Evolutionary conservation across 2,888 invertebrate genomes (phyloP), one percentile per base, ranked within the genome.

Genomic region (Drosophila tripunctata): DNA sequence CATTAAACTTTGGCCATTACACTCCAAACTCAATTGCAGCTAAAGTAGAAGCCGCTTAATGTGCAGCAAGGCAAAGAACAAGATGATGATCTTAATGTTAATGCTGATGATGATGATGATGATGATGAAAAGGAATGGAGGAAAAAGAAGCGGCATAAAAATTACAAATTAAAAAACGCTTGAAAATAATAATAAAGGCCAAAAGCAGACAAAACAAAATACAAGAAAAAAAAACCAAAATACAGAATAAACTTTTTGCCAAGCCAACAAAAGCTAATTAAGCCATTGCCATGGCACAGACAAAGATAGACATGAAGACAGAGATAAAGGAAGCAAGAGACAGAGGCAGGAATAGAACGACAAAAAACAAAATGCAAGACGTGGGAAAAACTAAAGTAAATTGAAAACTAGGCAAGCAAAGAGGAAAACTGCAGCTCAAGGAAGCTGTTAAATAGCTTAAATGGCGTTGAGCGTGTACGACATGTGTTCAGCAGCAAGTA

Each of bases 201-300:
- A 75, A 65, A 66, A 63, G 38, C 52, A 74, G 78, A 50, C 61
- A 35, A 61, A 45, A 60, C 47, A 57, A 50, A 55, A 47, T 27
- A 47, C 15, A 3, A 27, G 12, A 41, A 31, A 14, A 12, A 24
- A 55, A 36, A 31, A 30, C n/a, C n/a, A 40, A 30, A 38, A 14
- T 40, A 56, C 27, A 40, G n/a, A 43, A 27, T 40, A 50, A 57
- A 31, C 12, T 21, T 77, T 67, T 75, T 57, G 57, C 57, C 63
- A 56, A 52, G 80, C 52, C 52, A 75, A 84, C 85, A 84, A 81
- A 80, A 80, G 79, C 79, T 80, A 80, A 80, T 80, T 80, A 80
- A 84, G 85, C 71, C 78, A 84, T 71, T 71, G 81, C 75, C 78
- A 84, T 69, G 58, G 71, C 71, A 36, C 43, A 67, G 71, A 54